Percentiles rank a stretch among this genome's conserved stretches.
Conservation (phyloP, 2,888 invertebrate species). For the Listrodromus nycthemerus region DNA sequence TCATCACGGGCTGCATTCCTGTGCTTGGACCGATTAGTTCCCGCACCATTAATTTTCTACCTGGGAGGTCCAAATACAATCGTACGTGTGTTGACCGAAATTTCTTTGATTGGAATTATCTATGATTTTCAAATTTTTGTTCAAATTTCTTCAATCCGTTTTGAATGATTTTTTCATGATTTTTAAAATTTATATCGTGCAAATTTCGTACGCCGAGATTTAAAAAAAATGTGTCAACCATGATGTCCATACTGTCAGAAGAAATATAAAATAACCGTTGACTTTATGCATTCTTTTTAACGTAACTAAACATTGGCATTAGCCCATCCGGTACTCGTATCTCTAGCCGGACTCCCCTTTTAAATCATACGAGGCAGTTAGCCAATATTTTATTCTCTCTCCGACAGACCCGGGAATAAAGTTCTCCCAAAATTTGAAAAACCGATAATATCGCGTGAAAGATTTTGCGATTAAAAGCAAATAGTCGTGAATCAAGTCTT, state of each 20-base stretch:
- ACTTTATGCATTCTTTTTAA: not conserved
- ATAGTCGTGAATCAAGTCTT: not conserved
- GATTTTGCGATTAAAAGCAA: not conserved
- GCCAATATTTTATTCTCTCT: conserved; percentile 34
- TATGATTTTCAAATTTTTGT: no score
- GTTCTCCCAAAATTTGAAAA: conserved; percentile 23
- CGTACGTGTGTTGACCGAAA: no score
- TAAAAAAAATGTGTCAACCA: not conserved
- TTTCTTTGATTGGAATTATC: no score
- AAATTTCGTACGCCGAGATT: not conserved
- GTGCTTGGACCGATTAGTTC: no score
- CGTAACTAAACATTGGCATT: conserved; percentile 1
- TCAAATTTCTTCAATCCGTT: no score
- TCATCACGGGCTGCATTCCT: no score
- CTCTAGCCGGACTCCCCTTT: not conserved
- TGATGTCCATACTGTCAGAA: not conserved
- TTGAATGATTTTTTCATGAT: no score
- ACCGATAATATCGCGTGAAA: conserved; percentile 5
- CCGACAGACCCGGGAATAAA: not conserved
- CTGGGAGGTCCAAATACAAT: no score
- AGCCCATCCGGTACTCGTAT: not conserved
- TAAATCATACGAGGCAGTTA: conserved; percentile 32
- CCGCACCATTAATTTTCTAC: no score
- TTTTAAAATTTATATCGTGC: no score
- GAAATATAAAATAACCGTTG: not conserved